phyloP scores from a whole-genome alignment of 2,113 vertebrate species.

The Hemiscyllium ocellatum region DNA sequence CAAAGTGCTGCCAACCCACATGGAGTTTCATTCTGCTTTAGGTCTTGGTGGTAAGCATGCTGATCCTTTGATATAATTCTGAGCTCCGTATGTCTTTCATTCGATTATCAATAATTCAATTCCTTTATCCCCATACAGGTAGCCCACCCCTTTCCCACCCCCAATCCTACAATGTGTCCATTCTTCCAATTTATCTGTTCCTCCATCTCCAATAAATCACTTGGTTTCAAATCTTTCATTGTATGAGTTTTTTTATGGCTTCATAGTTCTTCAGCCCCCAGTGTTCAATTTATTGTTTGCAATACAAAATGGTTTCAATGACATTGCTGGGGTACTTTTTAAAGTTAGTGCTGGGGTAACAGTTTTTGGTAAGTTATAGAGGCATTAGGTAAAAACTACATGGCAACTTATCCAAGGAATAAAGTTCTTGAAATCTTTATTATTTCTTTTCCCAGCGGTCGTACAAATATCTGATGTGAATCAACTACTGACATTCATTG shows the following conservation, averaged over 20 bases:
- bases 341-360: not conserved
- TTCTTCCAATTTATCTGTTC: not conserved
- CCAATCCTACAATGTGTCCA: not conserved
- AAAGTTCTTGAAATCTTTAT: not conserved
- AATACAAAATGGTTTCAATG: not conserved
- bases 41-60: too few species aligned
- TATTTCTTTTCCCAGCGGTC: not conserved
- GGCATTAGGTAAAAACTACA: not conserved
- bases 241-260: not conserved
- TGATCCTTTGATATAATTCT: too few species aligned
- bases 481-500: not conserved
- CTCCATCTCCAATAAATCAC: not conserved
- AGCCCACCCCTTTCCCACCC: too few species aligned
- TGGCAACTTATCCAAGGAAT: not conserved
- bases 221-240: not conserved
- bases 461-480: constrained; percentile 1
- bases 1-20: too few species aligned
- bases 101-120: not conserved
- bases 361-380: not conserved
- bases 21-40: too few species aligned
- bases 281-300: not conserved
- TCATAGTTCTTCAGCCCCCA: not conserved
- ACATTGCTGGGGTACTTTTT: not conserved
- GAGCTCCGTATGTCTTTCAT: not conserved
- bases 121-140: not conserved